Evolutionary conservation across 2,797 vertebrate species (phyloP).

Genomic region (Alca torda): DNA sequence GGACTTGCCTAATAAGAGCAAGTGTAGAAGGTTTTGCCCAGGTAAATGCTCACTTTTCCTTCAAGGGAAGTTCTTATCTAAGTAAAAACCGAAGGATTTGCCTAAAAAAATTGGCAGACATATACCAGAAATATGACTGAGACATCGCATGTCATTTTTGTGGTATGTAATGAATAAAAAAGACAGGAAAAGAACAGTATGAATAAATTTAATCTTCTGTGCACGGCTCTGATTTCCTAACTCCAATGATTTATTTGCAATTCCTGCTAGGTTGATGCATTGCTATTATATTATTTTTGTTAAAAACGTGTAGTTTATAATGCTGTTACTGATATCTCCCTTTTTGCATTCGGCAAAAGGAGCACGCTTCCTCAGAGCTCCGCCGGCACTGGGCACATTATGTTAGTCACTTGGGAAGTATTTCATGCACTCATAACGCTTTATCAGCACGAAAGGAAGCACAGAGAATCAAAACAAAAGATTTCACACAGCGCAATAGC

Average conservation of each 20-base stretch:
- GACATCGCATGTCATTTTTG: not conserved
- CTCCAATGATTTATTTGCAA: not conserved
- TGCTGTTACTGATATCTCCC: not conserved
- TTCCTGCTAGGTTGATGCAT: not conserved
- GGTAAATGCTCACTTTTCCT: not conserved
- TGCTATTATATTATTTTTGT: not conserved
- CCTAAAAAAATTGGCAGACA: not conserved
- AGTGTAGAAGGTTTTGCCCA: not conserved
- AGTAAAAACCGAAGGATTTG: not conserved
- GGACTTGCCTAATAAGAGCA: not conserved
- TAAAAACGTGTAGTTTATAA: not conserved
- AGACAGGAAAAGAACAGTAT: not conserved
- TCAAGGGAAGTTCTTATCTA: not conserved
- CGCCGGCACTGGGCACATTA: not conserved
- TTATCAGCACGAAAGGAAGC: constrained; percentile 17
- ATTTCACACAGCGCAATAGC: constrained; percentile 9
- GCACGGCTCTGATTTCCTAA: not conserved
- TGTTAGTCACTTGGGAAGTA: constrained; percentile 39
- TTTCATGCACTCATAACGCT: constrained; percentile 27
- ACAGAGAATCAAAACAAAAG: constrained; percentile 49
- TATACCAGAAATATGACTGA: not conserved
- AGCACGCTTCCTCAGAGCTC: not conserved
- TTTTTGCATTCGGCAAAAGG: constrained; percentile 4
- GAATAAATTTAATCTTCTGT: not conserved
- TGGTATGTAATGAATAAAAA: not conserved